phyloP scores from a whole-genome alignment of 2,888 invertebrate species.

The Phytoseiulus persimilis region DNA sequence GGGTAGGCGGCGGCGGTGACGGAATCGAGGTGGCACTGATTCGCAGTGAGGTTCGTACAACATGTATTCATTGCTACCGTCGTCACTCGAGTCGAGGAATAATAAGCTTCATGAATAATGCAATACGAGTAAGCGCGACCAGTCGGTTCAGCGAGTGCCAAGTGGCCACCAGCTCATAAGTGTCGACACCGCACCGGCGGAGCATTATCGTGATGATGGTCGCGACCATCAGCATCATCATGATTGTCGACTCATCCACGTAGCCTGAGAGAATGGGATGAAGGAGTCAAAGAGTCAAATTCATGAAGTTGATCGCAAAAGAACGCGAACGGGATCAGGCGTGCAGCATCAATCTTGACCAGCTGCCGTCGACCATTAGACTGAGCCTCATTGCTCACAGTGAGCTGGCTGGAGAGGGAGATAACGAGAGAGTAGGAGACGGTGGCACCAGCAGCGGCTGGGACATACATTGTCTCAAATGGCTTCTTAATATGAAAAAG shows the following conservation, averaged over 20 bases:
- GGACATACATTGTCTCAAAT: constrained; percentile 37
- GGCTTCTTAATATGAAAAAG: constrained; percentile 39
- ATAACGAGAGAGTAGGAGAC: neutral
- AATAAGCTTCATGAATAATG: constrained; percentile 5
- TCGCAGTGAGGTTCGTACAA: neutral
- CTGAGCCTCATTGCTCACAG: constrained; percentile 20
- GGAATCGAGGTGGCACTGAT: neutral
- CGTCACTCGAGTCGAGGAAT: neutral
- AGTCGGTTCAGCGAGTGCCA: neutral
- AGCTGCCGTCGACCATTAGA: constrained; percentile 37
- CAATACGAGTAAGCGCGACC: constrained; percentile 5
- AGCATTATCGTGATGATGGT: neutral
- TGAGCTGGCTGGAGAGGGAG: constrained; percentile 6
- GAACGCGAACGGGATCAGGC: neutral
- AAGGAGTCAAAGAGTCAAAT: neutral
- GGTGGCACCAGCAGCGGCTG: constrained; percentile 1
- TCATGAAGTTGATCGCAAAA: neutral
- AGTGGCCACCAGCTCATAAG: neutral
- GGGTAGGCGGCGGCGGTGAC: neutral
- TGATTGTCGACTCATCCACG: neutral
- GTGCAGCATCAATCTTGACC: constrained; percentile 30
- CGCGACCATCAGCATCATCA: neutral
- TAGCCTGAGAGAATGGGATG: neutral
- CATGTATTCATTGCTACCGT: neutral
- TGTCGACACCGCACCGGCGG: neutral